Conservation (phyloP, 92 coral and sea anemone species). For the Heteractis magnifica region DNA sequence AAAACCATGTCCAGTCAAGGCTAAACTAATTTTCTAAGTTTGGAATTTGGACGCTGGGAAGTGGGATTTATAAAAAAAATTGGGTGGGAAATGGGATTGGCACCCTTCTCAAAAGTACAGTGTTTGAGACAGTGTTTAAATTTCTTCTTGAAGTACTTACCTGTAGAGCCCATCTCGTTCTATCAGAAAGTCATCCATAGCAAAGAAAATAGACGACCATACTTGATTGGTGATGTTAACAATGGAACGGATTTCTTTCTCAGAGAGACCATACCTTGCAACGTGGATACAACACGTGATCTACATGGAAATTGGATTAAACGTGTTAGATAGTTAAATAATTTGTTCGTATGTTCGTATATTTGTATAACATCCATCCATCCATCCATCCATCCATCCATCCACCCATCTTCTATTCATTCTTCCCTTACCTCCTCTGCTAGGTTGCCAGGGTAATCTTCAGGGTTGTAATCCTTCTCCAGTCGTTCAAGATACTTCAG, state of each 20-base stretch:
- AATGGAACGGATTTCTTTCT: slow-evolving; percentile 68
- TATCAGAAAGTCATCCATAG: slow-evolving; percentile 79
- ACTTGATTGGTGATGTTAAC: slow-evolving; percentile 65
- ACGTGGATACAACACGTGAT: slow-evolving; percentile 77
- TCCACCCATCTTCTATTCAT: background rate
- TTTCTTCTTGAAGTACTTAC: slow-evolving; percentile 30
- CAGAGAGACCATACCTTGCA: slow-evolving; percentile 84
- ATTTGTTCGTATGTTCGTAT: no score
- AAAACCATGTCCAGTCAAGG: no score
- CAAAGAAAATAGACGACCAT: slow-evolving; percentile 87
- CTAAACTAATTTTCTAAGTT: no score
- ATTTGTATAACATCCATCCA: no score
- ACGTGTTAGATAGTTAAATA: background rate
- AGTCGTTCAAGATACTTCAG: slow-evolving; percentile 76
- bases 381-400: background rate
- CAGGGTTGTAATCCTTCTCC: slow-evolving; percentile 82
- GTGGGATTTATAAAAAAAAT: no score
- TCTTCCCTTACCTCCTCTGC: slow-evolving; percentile 66
- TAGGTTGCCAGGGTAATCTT: slow-evolving; percentile 70
- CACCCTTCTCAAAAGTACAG: no score
- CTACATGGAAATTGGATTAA: slow-evolving; percentile 28
- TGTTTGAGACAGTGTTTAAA: background rate
- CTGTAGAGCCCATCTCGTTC: slow-evolving; percentile 81
- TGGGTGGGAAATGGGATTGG: no score
- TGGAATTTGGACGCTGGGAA: no score